Evolutionary conservation across 2,888 invertebrate species (phyloP).

Genomic region (Allophyes oxyacanthae): DNA sequence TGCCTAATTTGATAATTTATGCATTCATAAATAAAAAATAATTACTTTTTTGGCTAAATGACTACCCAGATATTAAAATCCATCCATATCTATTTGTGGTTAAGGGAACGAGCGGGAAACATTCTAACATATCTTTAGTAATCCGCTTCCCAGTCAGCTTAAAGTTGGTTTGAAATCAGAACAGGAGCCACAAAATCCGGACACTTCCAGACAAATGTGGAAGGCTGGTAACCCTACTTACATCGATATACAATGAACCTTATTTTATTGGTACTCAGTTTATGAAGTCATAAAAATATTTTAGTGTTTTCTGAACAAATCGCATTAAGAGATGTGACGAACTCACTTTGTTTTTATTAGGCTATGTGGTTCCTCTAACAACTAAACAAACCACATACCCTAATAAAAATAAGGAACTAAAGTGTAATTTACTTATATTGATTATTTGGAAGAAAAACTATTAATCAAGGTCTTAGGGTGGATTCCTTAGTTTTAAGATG

Average conservation of each 20-base stretch:
- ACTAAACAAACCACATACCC: too few relatives aligned
- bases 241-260: constrained; percentile 50
- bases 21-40: too few relatives aligned
- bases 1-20: too few relatives aligned
- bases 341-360: constrained; percentile 39
- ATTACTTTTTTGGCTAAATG: too few relatives aligned
- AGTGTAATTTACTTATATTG: too few relatives aligned
- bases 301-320: constrained; percentile 54
- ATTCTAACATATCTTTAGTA: constrained; percentile 9
- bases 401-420: too few relatives aligned
- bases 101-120: constrained; percentile 5
- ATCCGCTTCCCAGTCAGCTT: constrained; percentile 17
- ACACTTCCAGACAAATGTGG: not conserved
- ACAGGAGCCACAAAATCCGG: constrained; percentile 26
- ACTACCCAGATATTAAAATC: constrained; percentile 20
- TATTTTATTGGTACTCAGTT: constrained; percentile 55
- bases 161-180: constrained; percentile 14
- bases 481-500: too few relatives aligned
- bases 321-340: constrained; percentile 32
- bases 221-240: constrained; percentile 27
- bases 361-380: constrained; percentile 25
- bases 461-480: not conserved
- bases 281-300: constrained; percentile 60
- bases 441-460: constrained; percentile 4
- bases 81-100: constrained; percentile 24